A percentile compares a stretch with the other conserved stretches of the same genome.
phyloP scores from a whole-genome alignment of 2,888 invertebrate species.

The Ferdinandea cuprea region DNA sequence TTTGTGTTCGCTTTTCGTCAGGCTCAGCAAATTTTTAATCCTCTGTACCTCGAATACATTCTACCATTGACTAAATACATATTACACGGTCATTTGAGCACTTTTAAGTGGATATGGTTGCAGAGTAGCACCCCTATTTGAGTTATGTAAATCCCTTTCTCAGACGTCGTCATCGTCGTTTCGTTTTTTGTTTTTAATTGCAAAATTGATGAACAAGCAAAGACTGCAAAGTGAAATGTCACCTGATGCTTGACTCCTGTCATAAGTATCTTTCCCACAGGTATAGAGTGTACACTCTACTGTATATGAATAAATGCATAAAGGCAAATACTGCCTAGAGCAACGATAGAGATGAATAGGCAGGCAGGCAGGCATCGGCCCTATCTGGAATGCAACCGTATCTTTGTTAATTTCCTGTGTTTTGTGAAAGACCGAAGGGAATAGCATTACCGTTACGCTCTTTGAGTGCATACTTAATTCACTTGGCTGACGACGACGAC shows the following conservation, averaged over 20 bases:
- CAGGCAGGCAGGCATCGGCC: not conserved
- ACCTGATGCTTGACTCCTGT: slow-evolving; percentile 47
- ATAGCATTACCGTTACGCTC: slow-evolving; percentile 25
- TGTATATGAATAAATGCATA: no score
- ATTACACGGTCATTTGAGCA: slow-evolving; percentile 59
- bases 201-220: slow-evolving; percentile 62
- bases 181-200: slow-evolving; percentile 41
- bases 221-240: slow-evolving; percentile 32
- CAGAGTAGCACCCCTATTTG: not conserved
- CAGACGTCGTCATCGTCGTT: not conserved
- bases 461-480: slow-evolving; percentile 50
- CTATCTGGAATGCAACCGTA: not conserved
- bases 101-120: slow-evolving; percentile 13
- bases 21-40: slow-evolving; percentile 57
- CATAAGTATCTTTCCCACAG: slow-evolving; percentile 21
- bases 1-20: slow-evolving; percentile 14
- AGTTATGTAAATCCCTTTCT: slow-evolving; percentile 21
- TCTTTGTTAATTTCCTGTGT: slow-evolving; percentile 11
- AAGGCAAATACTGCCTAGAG: no score
- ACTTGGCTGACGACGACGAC: slow-evolving; percentile 29
- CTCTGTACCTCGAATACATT: slow-evolving; percentile 14
- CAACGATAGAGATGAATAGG: no score
- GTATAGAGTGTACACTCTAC: not conserved
- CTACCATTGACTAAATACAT: no score
- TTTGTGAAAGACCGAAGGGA: slow-evolving; percentile 11